Evolutionary conservation across 2,888 invertebrate species (phyloP).

Genomic region (Platynereis dumerilii): DNA sequence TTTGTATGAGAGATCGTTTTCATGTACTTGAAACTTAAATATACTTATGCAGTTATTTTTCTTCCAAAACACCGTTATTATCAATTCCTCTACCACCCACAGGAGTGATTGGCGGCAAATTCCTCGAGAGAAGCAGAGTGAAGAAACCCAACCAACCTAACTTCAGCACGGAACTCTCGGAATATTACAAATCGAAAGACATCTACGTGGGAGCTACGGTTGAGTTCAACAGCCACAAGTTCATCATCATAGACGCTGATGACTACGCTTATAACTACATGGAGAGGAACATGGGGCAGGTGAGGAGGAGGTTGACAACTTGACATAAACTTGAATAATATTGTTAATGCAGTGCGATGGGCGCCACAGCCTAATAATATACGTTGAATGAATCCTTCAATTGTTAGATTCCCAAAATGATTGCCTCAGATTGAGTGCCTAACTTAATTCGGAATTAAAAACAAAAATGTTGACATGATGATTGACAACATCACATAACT

Average conservation of each 20-base stretch:
- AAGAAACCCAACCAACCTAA: constrained; percentile 69
- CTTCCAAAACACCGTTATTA: too few relatives aligned
- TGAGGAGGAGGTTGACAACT: constrained; percentile 54
- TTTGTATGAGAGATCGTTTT: too few relatives aligned
- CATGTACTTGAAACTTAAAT: too few relatives aligned
- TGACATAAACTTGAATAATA: not conserved
- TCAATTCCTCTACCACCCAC: too few relatives aligned
- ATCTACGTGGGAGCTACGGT: constrained; percentile 60
- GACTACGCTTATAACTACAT: constrained; percentile 69
- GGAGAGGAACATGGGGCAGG: constrained; percentile 80
- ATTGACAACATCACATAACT: too few relatives aligned
- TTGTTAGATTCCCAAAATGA: too few relatives aligned
- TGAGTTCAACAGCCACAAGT: constrained; percentile 58
- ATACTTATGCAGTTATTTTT: too few relatives aligned
- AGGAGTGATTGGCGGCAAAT: constrained; percentile 64
- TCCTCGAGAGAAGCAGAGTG: constrained; percentile 59
- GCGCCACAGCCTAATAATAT: too few relatives aligned
- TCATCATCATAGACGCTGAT: constrained; percentile 62
- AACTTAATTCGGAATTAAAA: too few relatives aligned
- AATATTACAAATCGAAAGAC: constrained; percentile 59
- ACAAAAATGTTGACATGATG: too few relatives aligned
- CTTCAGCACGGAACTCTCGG: constrained; percentile 57
- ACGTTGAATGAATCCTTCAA: too few relatives aligned
- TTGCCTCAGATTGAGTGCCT: too few relatives aligned
- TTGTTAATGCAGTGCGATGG: not conserved